A percentile compares a stretch with the other conserved stretches of the same genome.
Evolutionary conservation across 1,140 invertebrate genomes (phyloP).

Genomic region (Bombus breviceps): DNA sequence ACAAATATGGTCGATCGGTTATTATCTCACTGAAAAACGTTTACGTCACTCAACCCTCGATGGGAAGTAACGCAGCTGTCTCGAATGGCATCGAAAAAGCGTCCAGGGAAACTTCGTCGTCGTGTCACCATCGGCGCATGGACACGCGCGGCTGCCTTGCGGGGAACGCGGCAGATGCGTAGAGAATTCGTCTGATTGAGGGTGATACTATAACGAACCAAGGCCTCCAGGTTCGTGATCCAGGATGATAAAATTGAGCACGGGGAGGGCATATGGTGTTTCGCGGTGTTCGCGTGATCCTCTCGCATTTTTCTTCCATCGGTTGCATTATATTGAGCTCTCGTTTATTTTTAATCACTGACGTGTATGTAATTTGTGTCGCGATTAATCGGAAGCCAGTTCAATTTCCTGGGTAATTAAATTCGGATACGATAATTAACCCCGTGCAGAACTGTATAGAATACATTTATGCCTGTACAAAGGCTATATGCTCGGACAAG

Average conservation of each 20-base stretch:
- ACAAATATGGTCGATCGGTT: not conserved
- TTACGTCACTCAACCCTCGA: not conserved
- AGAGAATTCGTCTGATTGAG: slow-evolving; percentile 23
- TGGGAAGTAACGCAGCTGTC: slow-evolving; percentile 52
- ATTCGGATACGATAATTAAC: slow-evolving; percentile 7
- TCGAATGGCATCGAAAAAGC: not conserved
- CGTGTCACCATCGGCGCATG: not conserved
- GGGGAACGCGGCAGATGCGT: slow-evolving; percentile 45
- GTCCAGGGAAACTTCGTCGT: slow-evolving; percentile 7
- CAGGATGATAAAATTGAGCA: slow-evolving; percentile 20
- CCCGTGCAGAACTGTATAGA: not conserved
- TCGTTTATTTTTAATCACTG: not conserved
- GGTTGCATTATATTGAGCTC: not conserved
- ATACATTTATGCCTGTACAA: too few species aligned
- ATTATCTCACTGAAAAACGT: not conserved
- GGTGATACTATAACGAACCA: not conserved
- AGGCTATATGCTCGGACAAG: not conserved
- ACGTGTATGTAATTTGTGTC: slow-evolving; percentile 15
- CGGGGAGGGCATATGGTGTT: not conserved
- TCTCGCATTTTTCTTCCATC: slow-evolving; percentile 18
- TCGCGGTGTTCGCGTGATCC: slow-evolving; percentile 16
- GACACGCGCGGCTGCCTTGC: slow-evolving; percentile 10
- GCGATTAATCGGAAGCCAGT: slow-evolving; percentile 26
- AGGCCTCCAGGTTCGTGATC: not conserved
- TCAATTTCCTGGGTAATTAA: slow-evolving; percentile 34